Conservation (phyloP, 2,797 vertebrate species). For the Dermochelys coriacea region DNA sequence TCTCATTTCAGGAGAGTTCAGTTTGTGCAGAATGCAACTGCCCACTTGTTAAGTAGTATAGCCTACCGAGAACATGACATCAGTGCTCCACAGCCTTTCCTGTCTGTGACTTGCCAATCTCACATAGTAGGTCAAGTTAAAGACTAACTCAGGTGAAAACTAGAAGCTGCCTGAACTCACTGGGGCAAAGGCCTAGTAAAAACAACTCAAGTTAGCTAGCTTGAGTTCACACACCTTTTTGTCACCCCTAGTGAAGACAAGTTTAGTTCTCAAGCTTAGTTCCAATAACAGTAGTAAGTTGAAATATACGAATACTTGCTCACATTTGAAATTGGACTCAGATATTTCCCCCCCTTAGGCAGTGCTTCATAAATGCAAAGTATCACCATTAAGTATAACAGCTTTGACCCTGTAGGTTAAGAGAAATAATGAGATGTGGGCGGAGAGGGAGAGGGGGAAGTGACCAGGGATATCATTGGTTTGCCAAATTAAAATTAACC, state of each 20-base stretch:
- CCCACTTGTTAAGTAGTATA: conserved; percentile 19
- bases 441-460: neutral
- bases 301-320: neutral
- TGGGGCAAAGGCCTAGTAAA: neutral
- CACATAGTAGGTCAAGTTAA: neutral
- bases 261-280: too few species aligned
- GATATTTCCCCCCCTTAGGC: neutral
- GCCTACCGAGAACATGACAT: neutral
- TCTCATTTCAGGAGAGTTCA: conserved; percentile 18
- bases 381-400: neutral
- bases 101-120: neutral
- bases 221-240: neutral
- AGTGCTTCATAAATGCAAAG: neutral
- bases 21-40: neutral
- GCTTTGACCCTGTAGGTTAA: neutral
- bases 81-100: neutral
- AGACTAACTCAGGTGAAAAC: neutral
- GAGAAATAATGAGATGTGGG: neutral
- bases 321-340: neutral
- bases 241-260: neutral
- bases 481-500: neutral
- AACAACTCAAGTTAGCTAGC: neutral
- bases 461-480: neutral
- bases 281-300: neutral
- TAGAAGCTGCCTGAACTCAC: neutral